These are phyloP conservation scores for Rotaria magnacalcarata DNA, from an alignment of 2,888 invertebrate species.

Conservation along the genomic window DNA sequence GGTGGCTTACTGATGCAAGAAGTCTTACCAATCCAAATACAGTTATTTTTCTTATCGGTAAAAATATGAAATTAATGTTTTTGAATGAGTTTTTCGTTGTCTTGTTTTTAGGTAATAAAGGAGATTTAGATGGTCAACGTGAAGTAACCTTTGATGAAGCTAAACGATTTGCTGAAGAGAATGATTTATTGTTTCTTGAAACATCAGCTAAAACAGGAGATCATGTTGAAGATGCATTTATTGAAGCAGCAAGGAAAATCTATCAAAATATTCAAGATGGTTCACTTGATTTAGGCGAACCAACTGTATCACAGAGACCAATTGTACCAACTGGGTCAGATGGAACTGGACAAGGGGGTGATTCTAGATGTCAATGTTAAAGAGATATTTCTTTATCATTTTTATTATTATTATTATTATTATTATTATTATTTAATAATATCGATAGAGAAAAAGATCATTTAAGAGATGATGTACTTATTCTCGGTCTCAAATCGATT, in stretches of 20 bases:
- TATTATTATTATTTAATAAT: not conserved
- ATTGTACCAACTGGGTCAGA: not conserved
- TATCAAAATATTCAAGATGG: slow-evolving; percentile 99
- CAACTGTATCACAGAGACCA: slow-evolving; percentile 97
- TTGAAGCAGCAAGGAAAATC: slow-evolving; percentile 98
- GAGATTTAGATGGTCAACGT: slow-evolving; percentile 91
- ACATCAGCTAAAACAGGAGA: slow-evolving; percentile 66
- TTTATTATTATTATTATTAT: not conserved
- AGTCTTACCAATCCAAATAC: slow-evolving; percentile 98
- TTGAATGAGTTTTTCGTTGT: no score
- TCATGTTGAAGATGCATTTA: slow-evolving; percentile 98
- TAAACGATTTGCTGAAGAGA: slow-evolving; percentile 98
- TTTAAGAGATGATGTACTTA: not conserved
- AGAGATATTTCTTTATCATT: not conserved
- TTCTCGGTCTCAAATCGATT: slow-evolving; percentile 18
- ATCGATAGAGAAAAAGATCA: not conserved
- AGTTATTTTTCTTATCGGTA: slow-evolving; percentile 64
- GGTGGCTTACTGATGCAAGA: slow-evolving; percentile 97
- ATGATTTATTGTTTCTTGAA: slow-evolving; percentile 61
- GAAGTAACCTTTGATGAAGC: slow-evolving; percentile 99
- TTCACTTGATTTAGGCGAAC: slow-evolving; percentile 89
- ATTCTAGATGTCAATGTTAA: slow-evolving; percentile 27
- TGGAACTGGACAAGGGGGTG: not conserved
- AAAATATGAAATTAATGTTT: no score
- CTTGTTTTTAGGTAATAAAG: slow-evolving; percentile 69